Conservation (phyloP, 2,888 invertebrate species). For the Diaprepes abbreviatus region DNA sequence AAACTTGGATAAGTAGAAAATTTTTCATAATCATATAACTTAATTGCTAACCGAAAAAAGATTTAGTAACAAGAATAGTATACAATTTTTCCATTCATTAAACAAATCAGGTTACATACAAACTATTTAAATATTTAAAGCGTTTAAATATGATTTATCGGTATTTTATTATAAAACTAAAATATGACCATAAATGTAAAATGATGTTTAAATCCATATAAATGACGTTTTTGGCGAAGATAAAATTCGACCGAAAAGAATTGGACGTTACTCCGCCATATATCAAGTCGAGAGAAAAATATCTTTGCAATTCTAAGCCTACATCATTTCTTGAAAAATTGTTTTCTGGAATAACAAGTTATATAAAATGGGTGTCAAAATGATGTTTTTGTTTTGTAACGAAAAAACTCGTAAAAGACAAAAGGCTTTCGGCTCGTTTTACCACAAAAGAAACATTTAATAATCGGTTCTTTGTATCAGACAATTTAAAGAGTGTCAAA, state of each 20-base stretch:
- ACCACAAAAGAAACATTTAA: neutral
- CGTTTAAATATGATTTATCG: no score
- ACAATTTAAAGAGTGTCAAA: no score
- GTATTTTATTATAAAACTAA: neutral
- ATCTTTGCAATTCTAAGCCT: neutral
- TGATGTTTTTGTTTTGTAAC: neutral
- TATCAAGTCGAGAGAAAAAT: neutral
- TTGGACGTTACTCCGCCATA: neutral
- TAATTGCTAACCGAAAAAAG: no score
- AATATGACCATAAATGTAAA: neutral
- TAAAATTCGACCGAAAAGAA: neutral
- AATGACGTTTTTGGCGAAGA: neutral
- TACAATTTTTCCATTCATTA: no score
- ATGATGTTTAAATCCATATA: neutral
- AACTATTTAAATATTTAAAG: no score
- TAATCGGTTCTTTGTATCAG: no score
- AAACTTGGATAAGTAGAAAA: no score
- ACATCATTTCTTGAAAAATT: neutral
- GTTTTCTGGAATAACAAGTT: constrained; percentile 11
- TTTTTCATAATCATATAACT: no score
- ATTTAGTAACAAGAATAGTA: no score
- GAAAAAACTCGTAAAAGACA: neutral
- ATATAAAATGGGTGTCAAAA: neutral
- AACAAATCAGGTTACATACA: no score
- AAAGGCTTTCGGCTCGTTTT: neutral